Evolutionary conservation across 2,888 invertebrate genomes (phyloP).

Genomic region (Muscina levida): DNA sequence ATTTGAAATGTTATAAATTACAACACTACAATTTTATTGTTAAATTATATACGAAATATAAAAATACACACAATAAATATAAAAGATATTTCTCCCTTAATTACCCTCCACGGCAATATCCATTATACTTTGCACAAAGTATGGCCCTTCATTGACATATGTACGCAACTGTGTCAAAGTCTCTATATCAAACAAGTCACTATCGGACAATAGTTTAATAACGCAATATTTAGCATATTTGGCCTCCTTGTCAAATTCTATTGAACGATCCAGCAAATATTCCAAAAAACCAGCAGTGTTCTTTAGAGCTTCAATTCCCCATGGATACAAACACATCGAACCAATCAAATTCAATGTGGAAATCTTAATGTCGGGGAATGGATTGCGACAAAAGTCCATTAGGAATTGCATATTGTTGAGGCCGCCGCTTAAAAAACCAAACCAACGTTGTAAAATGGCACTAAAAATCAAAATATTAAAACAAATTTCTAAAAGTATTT

Average conservation of each 20-base stretch:
- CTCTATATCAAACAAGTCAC: conserved; percentile 83
- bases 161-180: conserved; percentile 83
- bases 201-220: conserved; percentile 83
- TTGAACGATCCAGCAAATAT: conserved; percentile 87
- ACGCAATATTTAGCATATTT: conserved; percentile 86
- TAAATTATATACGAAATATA: background rate
- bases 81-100: too few species aligned
- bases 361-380: conserved; percentile 89
- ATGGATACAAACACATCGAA: conserved; percentile 85
- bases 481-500: background rate
- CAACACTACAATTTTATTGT: conserved; percentile 5
- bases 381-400: conserved; percentile 84
- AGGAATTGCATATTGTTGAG: conserved; percentile 83
- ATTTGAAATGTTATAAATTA: too few species aligned
- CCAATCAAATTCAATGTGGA: conserved; percentile 85
- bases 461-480: conserved; percentile 72
- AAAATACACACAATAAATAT: too few species aligned
- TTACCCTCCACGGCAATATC: conserved; percentile 88
- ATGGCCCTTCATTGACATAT: conserved; percentile 89
- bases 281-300: conserved; percentile 87
- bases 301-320: conserved; percentile 89
- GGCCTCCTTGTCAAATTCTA: conserved; percentile 84
- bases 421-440: conserved; percentile 79
- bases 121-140: conserved; percentile 85
- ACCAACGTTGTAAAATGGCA: conserved; percentile 84